These are phyloP conservation scores for Anthoscopus minutus DNA, from an alignment of 2,113 vertebrate species.

Conservation along the genomic window DNA sequence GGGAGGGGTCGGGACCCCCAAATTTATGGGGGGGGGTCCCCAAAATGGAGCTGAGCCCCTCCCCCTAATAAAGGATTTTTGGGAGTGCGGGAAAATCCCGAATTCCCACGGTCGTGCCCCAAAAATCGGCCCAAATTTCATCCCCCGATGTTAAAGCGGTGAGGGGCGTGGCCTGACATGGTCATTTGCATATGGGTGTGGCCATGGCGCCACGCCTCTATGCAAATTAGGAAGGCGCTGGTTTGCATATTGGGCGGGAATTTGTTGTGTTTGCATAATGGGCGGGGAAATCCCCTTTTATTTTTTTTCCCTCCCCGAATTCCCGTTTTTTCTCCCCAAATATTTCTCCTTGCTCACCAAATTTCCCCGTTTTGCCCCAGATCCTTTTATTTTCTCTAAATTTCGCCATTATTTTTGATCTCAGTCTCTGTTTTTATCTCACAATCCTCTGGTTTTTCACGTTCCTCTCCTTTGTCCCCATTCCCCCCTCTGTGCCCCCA, in stretches of 20 bases:
- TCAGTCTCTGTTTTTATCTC: background rate
- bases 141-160: fast-evolving
- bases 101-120: background rate
- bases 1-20: background rate
- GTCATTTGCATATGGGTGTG: background rate
- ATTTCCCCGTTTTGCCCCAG: fast-evolving
- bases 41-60: no score
- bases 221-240: fast-evolving
- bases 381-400: background rate
- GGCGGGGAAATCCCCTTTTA: no score
- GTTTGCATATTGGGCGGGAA: background rate
- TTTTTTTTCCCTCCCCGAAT: no score
- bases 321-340: background rate
- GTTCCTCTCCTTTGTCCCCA: fast-evolving
- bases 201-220: fast-evolving
- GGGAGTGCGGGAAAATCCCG: background rate
- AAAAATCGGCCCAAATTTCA: background rate
- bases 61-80: fast-evolving
- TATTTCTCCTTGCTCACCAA: background rate
- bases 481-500: background rate
- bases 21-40: background rate
- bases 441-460: fast-evolving
- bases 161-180: fast-evolving
- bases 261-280: fast-evolving
- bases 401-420: fast-evolving